phyloP scores from a whole-genome alignment of 2,888 invertebrate genomes.

The Andricus quercusramuli region DNA sequence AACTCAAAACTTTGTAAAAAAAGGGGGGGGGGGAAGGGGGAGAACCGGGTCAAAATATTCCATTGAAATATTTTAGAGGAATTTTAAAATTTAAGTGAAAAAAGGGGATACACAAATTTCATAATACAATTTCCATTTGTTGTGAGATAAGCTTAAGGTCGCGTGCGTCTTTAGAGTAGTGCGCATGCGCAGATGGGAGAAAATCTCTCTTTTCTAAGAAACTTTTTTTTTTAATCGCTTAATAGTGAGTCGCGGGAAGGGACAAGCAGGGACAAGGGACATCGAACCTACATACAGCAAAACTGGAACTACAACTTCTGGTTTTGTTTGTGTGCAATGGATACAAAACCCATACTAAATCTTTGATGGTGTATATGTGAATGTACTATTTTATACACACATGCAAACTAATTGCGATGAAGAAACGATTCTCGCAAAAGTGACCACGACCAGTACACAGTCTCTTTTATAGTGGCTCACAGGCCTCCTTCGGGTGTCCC shows the following conservation, averaged over 20 bases:
- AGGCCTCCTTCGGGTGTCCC: not conserved
- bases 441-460: not conserved
- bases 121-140: slow-evolving; percentile 6
- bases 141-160: slow-evolving; percentile 57
- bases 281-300: slow-evolving; percentile 58
- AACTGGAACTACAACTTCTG: slow-evolving; percentile 18
- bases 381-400: not conserved
- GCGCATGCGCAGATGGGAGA: not conserved
- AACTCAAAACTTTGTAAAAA: no score
- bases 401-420: slow-evolving; percentile 6
- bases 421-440: slow-evolving; percentile 14
- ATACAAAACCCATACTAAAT: no score
- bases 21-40: no score
- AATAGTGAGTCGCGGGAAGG: slow-evolving; percentile 27
- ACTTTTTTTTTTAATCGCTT: slow-evolving; percentile 54
- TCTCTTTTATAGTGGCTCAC: slow-evolving; percentile 6
- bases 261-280: slow-evolving; percentile 56
- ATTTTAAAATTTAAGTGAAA: no score
- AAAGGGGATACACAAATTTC: not conserved
- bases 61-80: no score
- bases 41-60: no score
- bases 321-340: not conserved
- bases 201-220: slow-evolving; percentile 51
- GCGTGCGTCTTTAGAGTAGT: slow-evolving; percentile 46
- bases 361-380: not conserved